Evolutionary conservation across 2,888 invertebrate species (phyloP), one percentile per base, ranked within the genome.

Genomic region (Microctonus aethiopoides): DNA sequence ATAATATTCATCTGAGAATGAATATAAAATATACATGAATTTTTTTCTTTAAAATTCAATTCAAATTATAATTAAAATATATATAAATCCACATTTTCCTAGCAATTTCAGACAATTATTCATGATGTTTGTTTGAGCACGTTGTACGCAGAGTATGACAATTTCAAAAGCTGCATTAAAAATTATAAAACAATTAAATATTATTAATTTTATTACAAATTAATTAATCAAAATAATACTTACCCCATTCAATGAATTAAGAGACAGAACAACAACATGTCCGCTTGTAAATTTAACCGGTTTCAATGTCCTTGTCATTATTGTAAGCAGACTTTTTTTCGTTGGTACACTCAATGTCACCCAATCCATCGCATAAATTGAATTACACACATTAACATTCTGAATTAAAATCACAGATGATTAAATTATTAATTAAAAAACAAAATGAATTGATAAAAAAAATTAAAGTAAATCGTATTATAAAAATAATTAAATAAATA

Each of bases 281-380:
- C 67, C 61, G 16, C 54, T 34, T 1, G 52, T 54, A 13, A 67
- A 61, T 22, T 16, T 34, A 13, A 67, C 24, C 13, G 67, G 61
- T 9, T 34, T 7, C 0, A 16, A n/a, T 2, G 39, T 11, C 4
- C 54, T 32, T 1, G 13, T 26, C 51, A 67, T 67, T 0, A 61
- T 54, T n/a, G 61, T 52, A 13, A 67, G 36, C 9, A 67, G 26
- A 61, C 36, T 61, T 52, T 54, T 67, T 13, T 29, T 13, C 1
- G 29, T 61, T 10, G n/a, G 7, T 9, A 13, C 6, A 54, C 16
- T 60, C 7, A 74, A 51, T 11, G 16, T 10, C 1, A 36, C 34
- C 74, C 74, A 74, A 24, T 73, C 63, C 68, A 71, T 66, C 0
- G 60, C 29, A 39, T 75, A 75, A 1, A 73, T 69, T 10, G 59